Evolutionary conservation across 2,888 invertebrate species (phyloP).

Genomic region (Dicranocentrus wangi): DNA sequence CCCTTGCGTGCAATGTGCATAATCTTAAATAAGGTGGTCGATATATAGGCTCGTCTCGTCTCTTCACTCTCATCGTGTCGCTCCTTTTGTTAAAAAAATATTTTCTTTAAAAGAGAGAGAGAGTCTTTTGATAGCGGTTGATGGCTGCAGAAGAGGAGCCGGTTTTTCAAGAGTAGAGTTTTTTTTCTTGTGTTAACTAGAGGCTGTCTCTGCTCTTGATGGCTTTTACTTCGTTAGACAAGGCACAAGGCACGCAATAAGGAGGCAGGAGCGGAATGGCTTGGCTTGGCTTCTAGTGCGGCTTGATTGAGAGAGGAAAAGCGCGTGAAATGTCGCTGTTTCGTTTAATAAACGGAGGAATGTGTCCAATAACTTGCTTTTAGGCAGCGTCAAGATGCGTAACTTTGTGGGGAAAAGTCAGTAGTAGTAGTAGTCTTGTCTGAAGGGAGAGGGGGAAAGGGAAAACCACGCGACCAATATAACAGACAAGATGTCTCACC

Average conservation of each 20-base stretch:
- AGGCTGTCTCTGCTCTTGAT: constrained; percentile 39
- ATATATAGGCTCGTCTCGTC: too few relatives aligned
- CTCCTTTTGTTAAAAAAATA: too few relatives aligned
- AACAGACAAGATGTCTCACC: constrained; percentile 45
- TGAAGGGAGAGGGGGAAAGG: too few relatives aligned
- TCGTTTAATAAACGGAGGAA: too few relatives aligned
- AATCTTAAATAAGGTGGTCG: too few relatives aligned
- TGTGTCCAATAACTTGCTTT: too few relatives aligned
- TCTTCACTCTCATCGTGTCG: too few relatives aligned
- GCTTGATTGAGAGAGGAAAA: constrained; percentile 29
- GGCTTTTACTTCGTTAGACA: constrained; percentile 41
- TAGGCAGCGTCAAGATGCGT: too few relatives aligned
- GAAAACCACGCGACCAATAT: constrained; percentile 49
- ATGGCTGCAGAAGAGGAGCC: too few relatives aligned
- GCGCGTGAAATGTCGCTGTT: constrained; percentile 48
- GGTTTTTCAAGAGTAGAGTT: too few relatives aligned
- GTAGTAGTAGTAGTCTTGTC: constrained; percentile 5
- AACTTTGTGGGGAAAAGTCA: neutral
- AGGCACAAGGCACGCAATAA: constrained; percentile 21
- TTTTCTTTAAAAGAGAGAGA: neutral
- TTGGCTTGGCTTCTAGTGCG: neutral
- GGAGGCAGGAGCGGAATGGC: constrained; percentile 4
- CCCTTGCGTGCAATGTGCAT: neutral
- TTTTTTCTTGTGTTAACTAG: constrained; percentile 23
- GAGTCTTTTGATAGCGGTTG: neutral